A percentile compares a stretch with the other conserved stretches of the same genome.
These are phyloP conservation scores for Pleuronectes platessa DNA, from an alignment of 2,113 vertebrate species.

Conservation along the genomic window DNA sequence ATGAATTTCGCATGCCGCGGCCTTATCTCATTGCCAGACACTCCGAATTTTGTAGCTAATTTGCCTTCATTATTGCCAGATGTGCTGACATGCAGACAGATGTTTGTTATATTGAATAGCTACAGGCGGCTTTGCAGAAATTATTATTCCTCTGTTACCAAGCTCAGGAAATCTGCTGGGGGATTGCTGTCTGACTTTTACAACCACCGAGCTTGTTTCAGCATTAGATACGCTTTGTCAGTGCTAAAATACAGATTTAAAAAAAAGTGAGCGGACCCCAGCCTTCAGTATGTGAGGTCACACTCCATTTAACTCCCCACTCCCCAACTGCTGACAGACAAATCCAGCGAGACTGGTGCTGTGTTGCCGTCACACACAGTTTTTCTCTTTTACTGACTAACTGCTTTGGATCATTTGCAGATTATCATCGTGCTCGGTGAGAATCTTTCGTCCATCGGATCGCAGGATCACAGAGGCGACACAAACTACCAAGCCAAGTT, in stretches of 20 bases:
- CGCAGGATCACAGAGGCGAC: conserved; percentile 24
- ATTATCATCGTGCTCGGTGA: conserved; percentile 33
- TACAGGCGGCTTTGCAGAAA: conserved; percentile 58
- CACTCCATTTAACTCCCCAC: conserved; percentile 17
- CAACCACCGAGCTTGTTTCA: conserved; percentile 30
- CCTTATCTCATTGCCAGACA: conserved; percentile 85
- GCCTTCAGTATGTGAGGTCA: conserved; percentile 30
- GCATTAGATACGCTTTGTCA: conserved; percentile 45
- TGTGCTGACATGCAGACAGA: conserved; percentile 84
- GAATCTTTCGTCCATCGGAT: conserved; percentile 31
- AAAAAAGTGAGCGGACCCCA: conserved; percentile 38
- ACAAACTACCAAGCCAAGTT: conserved; percentile 32
- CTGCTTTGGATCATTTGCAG: conserved; percentile 6
- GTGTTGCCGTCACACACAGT: conserved; percentile 8
- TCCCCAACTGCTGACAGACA: conserved; percentile 31
- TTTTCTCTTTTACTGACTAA: conserved; percentile 8
- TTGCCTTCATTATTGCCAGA: conserved; percentile 88
- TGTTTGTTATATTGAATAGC: conserved; percentile 76
- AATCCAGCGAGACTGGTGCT: conserved; percentile 40
- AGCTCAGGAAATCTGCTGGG: conserved; percentile 52
- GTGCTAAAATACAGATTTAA: conserved; percentile 36
- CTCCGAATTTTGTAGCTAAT: conserved; percentile 84
- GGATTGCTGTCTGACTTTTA: conserved; percentile 54
- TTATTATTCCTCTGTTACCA: conserved; percentile 58
- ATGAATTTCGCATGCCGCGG: conserved; percentile 79